Conservation (phyloP, 2,797 vertebrate species). For the Sitta carolinensis region DNA sequence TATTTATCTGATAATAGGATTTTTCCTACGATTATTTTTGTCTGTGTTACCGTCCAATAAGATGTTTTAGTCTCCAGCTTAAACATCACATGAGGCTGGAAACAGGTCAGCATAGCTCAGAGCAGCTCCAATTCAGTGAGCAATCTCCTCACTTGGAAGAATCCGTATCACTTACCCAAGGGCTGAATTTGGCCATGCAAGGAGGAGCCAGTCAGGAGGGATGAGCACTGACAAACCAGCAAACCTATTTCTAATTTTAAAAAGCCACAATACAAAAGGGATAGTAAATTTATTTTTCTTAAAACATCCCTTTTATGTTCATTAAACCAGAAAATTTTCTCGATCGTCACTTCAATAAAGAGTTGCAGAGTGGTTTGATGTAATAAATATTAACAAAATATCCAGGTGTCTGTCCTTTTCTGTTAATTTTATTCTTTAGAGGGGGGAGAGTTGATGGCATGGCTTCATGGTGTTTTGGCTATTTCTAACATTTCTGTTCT, state of each 20-base stretch:
- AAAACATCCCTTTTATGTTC: background rate
- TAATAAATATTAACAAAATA: background rate
- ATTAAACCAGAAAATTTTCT: background rate
- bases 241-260: background rate
- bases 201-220: background rate
- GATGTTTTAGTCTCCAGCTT: slow-evolving; percentile 5
- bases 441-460: background rate
- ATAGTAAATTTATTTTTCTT: no score
- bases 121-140: slow-evolving; percentile 14
- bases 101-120: background rate
- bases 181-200: background rate
- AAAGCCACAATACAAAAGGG: background rate
- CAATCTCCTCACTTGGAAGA: background rate
- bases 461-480: background rate
- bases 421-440: background rate
- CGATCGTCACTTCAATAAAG: background rate
- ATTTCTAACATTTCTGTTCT: background rate
- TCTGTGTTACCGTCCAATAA: background rate
- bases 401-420: background rate
- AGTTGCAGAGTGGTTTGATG: background rate
- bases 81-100: background rate
- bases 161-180: background rate
- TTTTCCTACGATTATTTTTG: slow-evolving; percentile 2
- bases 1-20: background rate
- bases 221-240: background rate